Percentiles rank a stretch among this genome's conserved stretches.
Conservation (phyloP, 2,113 vertebrate genomes). For the Hyaena hyaena region DNA sequence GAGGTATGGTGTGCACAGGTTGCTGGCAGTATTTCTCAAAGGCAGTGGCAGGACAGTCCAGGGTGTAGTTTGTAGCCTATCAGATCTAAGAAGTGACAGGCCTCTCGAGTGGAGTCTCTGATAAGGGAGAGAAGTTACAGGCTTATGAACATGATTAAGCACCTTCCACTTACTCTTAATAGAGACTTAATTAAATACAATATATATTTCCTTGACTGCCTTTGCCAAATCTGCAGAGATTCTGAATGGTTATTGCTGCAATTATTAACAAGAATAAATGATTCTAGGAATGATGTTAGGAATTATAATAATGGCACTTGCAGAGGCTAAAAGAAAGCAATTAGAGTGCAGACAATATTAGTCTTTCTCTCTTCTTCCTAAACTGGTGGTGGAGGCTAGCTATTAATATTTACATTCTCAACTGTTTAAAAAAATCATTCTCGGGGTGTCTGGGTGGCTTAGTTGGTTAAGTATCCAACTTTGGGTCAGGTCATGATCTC, state of each 20-base stretch:
- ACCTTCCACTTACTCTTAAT: slow-evolving; percentile 59
- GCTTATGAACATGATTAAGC: slow-evolving; percentile 52
- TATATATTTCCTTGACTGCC: not conserved
- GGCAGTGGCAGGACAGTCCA: not conserved
- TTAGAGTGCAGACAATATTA: not conserved
- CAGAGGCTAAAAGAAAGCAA: slow-evolving; percentile 29
- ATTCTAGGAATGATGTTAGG: slow-evolving; percentile 18
- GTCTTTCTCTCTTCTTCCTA: not conserved
- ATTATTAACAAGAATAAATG: slow-evolving; percentile 61
- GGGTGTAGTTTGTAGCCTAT: slow-evolving; percentile 26
- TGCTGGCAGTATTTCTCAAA: not conserved
- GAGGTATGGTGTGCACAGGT: not conserved
- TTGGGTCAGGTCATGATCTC: no score
- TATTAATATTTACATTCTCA: not conserved
- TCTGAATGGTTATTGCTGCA: slow-evolving; percentile 5
- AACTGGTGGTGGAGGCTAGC: not conserved
- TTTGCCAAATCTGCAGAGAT: slow-evolving; percentile 22
- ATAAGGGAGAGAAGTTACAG: slow-evolving; percentile 48
- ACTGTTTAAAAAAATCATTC: not conserved
- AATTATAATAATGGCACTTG: not conserved
- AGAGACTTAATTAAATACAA: slow-evolving; percentile 63
- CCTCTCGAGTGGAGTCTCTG: not conserved
- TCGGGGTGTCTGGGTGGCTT: no score
- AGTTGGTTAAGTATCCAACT: no score
- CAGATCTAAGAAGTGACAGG: not conserved